phyloP scores from a whole-genome alignment of 2,888 invertebrate species.

The Caenorhabditis zanzibari region DNA sequence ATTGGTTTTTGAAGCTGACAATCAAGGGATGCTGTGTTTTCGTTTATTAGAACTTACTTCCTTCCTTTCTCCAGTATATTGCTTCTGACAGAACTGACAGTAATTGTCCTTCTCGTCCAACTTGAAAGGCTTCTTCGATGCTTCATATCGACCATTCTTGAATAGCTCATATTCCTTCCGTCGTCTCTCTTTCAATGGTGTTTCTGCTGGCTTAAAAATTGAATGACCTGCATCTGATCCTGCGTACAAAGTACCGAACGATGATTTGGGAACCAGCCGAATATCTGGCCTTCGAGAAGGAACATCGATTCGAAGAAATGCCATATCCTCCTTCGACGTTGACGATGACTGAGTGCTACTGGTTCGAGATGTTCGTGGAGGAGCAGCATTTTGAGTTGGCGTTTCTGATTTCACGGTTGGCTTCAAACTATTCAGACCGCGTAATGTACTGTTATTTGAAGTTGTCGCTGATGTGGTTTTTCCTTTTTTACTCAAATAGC shows the following conservation, averaged over 20 bases:
- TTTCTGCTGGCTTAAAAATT: constrained; percentile 40
- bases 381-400: not conserved
- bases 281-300: constrained; percentile 47
- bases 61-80: constrained; percentile 11
- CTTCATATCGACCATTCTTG: constrained; percentile 16
- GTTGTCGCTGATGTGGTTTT: constrained; percentile 50
- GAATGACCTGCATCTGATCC: constrained; percentile 49
- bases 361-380: not conserved
- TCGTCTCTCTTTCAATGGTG: not conserved
- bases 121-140: constrained; percentile 45
- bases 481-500: not conserved
- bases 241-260: constrained; percentile 9
- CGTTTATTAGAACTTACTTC: constrained; percentile 11
- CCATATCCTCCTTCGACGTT: not conserved
- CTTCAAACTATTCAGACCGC: not conserved
- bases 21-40: too few species aligned
- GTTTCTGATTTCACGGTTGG: not conserved
- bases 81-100: constrained; percentile 45
- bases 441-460: constrained; percentile 51
- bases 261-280: not conserved
- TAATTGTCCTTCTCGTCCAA: constrained; percentile 47
- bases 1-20: too few species aligned
- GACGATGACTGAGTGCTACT: not conserved
- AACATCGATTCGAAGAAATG: constrained; percentile 48
- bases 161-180: constrained; percentile 21